Conservation (phyloP, 1,140 invertebrate species). For the Caenorhabditis briggsae region DNA sequence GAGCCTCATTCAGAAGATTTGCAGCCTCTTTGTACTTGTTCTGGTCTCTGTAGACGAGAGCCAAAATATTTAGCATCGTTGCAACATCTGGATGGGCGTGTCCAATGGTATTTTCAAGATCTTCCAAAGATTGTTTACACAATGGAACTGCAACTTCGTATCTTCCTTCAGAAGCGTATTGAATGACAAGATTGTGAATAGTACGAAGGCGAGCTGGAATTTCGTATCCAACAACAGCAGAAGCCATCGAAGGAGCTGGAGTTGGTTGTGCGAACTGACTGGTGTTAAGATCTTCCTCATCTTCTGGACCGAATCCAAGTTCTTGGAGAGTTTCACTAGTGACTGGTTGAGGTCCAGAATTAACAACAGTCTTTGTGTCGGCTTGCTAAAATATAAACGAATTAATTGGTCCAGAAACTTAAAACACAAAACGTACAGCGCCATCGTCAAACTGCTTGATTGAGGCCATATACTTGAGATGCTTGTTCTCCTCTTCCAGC, state of each 20-base stretch:
- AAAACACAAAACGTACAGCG: conserved; percentile 80
- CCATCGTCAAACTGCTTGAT: conserved; percentile 89
- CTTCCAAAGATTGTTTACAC: conserved; percentile 98
- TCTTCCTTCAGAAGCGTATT: conserved; percentile 96
- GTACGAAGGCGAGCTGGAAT: conserved; percentile 88
- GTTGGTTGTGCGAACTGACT: conserved; percentile 13
- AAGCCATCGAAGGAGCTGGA: neutral
- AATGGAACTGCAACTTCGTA: conserved; percentile 98
- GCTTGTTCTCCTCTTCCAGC: conserved; percentile 96
- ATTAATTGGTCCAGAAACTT: neutral
- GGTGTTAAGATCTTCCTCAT: conserved; percentile 74
- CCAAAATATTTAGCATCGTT: conserved; percentile 99
- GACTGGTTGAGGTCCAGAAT: conserved; percentile 40
- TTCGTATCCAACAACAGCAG: too few species aligned
- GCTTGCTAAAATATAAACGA: neutral
- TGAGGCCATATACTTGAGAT: conserved; percentile 96
- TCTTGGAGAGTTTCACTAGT: conserved; percentile 73
- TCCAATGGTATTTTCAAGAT: conserved; percentile 97
- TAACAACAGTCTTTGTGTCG: neutral
- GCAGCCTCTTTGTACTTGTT: conserved; percentile 99
- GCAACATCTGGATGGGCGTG: conserved; percentile 99
- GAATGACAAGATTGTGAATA: conserved; percentile 94
- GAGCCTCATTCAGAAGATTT: conserved; percentile 95
- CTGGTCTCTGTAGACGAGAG: conserved; percentile 93
- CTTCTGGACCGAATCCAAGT: conserved; percentile 75